Percentiles rank a stretch among this genome's conserved stretches.
Evolutionary conservation across 2,113 vertebrate genomes (phyloP).

Genomic region (Puntigrus tetrazona): DNA sequence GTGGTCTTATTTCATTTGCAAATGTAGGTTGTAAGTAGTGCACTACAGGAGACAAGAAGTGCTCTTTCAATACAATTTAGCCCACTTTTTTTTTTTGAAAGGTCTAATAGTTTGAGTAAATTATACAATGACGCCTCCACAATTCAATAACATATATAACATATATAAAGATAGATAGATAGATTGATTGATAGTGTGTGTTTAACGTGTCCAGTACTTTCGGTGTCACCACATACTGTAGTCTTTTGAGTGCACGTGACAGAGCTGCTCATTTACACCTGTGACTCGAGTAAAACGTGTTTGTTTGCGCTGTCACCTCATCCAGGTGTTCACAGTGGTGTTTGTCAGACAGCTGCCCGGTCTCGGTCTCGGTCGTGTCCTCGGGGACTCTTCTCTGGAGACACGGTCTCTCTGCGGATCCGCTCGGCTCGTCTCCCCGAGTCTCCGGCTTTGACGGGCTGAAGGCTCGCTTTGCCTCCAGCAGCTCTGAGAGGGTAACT

Average conservation of each 20-base stretch:
- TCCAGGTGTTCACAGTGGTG: background rate
- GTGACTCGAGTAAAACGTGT: background rate
- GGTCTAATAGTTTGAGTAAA: too few relatives aligned
- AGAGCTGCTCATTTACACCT: background rate
- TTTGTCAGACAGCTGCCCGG: background rate
- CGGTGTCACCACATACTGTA: background rate
- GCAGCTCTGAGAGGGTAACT: slow-evolving; percentile 88
- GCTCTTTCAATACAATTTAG: too few relatives aligned
- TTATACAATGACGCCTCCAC: too few relatives aligned
- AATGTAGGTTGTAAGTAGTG: too few relatives aligned
- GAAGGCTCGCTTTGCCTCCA: slow-evolving; percentile 85
- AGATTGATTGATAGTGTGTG: too few relatives aligned
- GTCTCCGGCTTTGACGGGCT: background rate
- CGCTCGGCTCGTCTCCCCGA: slow-evolving; percentile 44
- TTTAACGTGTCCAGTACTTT: background rate
- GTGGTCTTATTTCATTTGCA: too few relatives aligned
- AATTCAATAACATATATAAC: too few relatives aligned
- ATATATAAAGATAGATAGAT: too few relatives aligned
- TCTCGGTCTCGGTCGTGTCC: background rate
- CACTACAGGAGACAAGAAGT: too few relatives aligned
- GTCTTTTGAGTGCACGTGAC: background rate
- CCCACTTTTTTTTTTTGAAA: too few relatives aligned
- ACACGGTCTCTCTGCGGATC: background rate
- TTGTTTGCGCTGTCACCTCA: background rate
- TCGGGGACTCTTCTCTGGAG: slow-evolving; percentile 9